These are phyloP conservation scores for Halcyon smyrnensis DNA, from an alignment of 2,797 vertebrate genomes.

Conservation along the genomic window DNA sequence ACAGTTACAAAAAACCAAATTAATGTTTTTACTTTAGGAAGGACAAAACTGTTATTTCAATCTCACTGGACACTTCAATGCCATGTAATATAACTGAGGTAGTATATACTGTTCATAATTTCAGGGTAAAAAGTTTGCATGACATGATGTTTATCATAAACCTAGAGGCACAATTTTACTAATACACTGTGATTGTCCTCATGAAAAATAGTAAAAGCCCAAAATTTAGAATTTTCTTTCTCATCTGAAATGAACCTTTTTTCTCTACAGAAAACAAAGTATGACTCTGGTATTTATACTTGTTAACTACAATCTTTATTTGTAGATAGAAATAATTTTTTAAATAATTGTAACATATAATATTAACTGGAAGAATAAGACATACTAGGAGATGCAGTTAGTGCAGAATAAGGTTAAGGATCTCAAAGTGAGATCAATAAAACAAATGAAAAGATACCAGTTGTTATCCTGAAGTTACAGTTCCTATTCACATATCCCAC, in stretches of 20 bases:
- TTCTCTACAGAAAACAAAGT: rapidly evolving
- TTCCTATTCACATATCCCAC: neutral
- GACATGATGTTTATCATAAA: neutral
- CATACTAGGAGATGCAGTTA: neutral
- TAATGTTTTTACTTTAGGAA: neutral
- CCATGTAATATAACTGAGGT: neutral
- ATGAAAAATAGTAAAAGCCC: neutral
- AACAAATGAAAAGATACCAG: neutral
- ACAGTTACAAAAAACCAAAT: neutral
- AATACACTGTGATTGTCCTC: neutral
- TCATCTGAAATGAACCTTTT: neutral
- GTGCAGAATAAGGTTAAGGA: neutral
- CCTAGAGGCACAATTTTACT: neutral
- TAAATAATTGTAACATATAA: neutral
- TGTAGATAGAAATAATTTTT: neutral
- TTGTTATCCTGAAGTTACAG: neutral
- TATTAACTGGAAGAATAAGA: neutral
- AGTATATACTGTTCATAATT: neutral
- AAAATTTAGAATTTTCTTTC: neutral
- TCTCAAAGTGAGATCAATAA: neutral
- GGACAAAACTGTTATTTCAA: neutral
- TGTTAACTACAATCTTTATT: neutral
- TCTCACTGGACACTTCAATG: neutral
- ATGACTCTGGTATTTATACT: neutral
- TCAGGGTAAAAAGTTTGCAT: neutral